Conservation (phyloP, 1,140 invertebrate species). For the Palaemon carinicauda region DNA sequence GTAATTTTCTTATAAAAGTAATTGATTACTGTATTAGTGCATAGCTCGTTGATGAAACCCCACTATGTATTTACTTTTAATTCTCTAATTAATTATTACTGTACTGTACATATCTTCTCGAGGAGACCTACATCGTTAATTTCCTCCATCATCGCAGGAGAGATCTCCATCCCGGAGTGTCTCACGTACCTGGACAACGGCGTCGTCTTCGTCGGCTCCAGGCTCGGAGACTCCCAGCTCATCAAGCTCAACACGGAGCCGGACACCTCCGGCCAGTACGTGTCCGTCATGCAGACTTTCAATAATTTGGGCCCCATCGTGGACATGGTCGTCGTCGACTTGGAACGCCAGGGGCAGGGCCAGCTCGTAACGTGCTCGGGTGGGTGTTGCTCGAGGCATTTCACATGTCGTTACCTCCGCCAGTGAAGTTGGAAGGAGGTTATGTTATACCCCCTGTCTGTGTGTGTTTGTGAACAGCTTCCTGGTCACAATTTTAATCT, state of each 20-base stretch:
- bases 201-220: constrained; percentile 96
- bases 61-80: too few relatives aligned
- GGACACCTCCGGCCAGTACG: constrained; percentile 88
- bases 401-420: too few relatives aligned
- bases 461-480: too few relatives aligned
- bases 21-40: too few relatives aligned
- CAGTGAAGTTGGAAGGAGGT: background rate
- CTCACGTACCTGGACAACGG: constrained; percentile 99
- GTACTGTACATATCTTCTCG: too few relatives aligned
- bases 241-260: constrained; percentile 87
- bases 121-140: too few relatives aligned
- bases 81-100: too few relatives aligned
- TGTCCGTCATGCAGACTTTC: constrained; percentile 94
- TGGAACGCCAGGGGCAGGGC: constrained; percentile 96
- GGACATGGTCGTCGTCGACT: constrained; percentile 97
- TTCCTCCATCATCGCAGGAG: constrained; percentile 70
- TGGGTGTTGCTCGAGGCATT: too few relatives aligned
- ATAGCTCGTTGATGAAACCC: too few relatives aligned
- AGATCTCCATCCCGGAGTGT: constrained; percentile 97
- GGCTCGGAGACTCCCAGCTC: constrained; percentile 95
- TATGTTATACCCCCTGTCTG: too few relatives aligned
- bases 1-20: too few relatives aligned
- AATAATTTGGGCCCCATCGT: constrained; percentile 97
- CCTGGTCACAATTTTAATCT: too few relatives aligned
- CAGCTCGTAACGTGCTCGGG: constrained; percentile 98